phyloP scores from a whole-genome alignment of 2,797 vertebrate species.

The Microcaecilia unicolor region DNA sequence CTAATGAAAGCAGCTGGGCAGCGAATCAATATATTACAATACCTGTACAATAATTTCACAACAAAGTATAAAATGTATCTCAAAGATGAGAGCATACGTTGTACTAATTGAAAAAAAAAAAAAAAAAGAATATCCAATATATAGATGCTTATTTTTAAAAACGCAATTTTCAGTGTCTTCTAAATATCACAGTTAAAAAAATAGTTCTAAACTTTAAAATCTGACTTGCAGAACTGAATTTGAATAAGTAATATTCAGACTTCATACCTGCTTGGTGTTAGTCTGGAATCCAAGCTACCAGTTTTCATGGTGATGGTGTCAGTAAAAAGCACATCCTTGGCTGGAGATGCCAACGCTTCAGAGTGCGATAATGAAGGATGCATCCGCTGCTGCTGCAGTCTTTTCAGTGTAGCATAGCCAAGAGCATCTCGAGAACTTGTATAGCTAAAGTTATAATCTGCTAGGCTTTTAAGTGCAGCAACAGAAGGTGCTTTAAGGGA shows the following conservation, averaged over 20 bases:
- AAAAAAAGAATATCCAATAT: too few relatives aligned
- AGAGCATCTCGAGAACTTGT: constrained; percentile 84
- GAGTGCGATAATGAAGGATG: constrained; percentile 92
- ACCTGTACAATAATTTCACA: too few relatives aligned
- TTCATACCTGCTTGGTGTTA: constrained; percentile 86
- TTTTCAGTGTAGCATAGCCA: constrained; percentile 89
- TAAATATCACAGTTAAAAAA: too few relatives aligned
- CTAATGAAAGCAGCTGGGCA: too few relatives aligned
- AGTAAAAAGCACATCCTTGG: constrained; percentile 93
- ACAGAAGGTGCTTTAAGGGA: constrained; percentile 92
- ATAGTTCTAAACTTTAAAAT: too few relatives aligned
- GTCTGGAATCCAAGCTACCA: constrained; percentile 87
- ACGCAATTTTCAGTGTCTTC: too few relatives aligned
- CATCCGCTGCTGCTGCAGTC: constrained; percentile 93
- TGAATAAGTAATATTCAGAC: background rate
- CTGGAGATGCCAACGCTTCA: constrained; percentile 89
- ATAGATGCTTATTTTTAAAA: too few relatives aligned
- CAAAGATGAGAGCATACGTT: too few relatives aligned
- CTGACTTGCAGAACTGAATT: too few relatives aligned
- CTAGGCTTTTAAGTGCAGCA: constrained; percentile 84
- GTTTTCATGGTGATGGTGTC: constrained; percentile 98
- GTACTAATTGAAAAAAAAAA: too few relatives aligned
- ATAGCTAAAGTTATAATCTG: constrained; percentile 92
- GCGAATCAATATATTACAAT: too few relatives aligned
- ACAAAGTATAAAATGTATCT: too few relatives aligned